A percentile compares a stretch with the other conserved stretches of the same genome.
Conservation (phyloP, 35 echinoderm and acorn worm genomes). For the Stichopus chloronotus region DNA sequence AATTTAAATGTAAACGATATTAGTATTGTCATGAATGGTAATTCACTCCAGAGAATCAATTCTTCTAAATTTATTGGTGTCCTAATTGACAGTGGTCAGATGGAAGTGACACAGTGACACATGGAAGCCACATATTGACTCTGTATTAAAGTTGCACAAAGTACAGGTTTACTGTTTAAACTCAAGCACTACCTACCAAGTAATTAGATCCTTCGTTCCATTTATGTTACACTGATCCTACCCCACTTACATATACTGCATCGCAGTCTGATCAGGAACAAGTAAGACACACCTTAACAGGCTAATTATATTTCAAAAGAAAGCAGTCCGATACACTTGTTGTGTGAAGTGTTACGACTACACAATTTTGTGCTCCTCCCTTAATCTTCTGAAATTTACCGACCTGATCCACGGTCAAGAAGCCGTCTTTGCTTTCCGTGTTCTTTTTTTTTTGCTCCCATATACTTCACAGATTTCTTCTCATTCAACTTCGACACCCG, state of each 20-base stretch:
- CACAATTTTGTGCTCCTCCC: too few relatives aligned
- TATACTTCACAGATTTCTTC: neutral
- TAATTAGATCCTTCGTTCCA: neutral
- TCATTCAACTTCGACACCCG: too few relatives aligned
- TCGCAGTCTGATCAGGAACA: too few relatives aligned
- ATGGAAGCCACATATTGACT: neutral
- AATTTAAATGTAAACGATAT: neutral
- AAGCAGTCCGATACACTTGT: too few relatives aligned
- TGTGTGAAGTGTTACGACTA: too few relatives aligned
- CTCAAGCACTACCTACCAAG: neutral
- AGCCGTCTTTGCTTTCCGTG: neutral
- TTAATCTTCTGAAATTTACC: too few relatives aligned
- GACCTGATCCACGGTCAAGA: too few relatives aligned
- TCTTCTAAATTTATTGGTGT: neutral
- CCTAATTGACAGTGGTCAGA: neutral
- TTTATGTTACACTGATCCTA: neutral
- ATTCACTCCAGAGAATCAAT: neutral
- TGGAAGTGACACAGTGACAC: neutral
- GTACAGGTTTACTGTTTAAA: neutral
- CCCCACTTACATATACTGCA: too few relatives aligned
- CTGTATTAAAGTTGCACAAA: neutral
- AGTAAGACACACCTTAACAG: too few relatives aligned
- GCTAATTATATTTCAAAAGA: too few relatives aligned
- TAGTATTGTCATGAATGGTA: conserved; percentile 4
- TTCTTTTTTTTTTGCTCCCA: neutral